Conservation (phyloP, 1,140 invertebrate species). For the Megathymus violae region DNA sequence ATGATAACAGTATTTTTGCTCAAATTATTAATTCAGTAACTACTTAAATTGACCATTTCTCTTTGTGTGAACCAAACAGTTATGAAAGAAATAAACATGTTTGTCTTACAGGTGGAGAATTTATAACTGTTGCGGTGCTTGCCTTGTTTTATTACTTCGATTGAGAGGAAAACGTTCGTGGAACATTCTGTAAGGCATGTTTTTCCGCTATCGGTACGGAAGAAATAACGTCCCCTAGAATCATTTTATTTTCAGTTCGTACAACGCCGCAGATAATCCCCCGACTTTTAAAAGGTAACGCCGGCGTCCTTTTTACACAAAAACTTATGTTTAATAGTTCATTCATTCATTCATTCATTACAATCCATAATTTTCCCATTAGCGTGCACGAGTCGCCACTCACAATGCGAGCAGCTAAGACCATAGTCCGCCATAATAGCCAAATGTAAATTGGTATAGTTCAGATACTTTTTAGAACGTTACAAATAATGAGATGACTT, state of each 20-base stretch:
- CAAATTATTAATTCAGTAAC: too few relatives aligned
- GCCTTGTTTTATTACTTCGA: conserved; percentile 43
- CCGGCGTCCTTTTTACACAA: conserved; percentile 46
- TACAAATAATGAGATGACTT: too few relatives aligned
- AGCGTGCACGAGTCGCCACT: too few relatives aligned
- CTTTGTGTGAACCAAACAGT: conserved; percentile 36
- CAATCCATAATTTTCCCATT: too few relatives aligned
- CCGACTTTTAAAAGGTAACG: conserved; percentile 48
- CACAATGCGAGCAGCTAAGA: too few relatives aligned
- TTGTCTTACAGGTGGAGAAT: conserved; percentile 33
- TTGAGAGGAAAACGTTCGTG: conserved; percentile 46
- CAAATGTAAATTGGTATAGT: too few relatives aligned
- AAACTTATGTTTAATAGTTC: conserved; percentile 31
- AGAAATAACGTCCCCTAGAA: conserved; percentile 39
- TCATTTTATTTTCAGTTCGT: conserved; percentile 53
- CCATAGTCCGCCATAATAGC: too few relatives aligned
- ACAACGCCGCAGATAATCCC: conserved; percentile 60
- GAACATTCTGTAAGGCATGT: conserved; percentile 51
- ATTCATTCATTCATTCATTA: too few relatives aligned
- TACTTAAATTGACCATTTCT: too few relatives aligned
- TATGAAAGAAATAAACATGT: conserved; percentile 29
- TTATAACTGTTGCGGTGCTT: conserved; percentile 20
- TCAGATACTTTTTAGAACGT: too few relatives aligned
- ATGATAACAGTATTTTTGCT: too few relatives aligned
- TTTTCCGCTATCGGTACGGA: conserved; percentile 47